These are phyloP conservation scores for Endomychus coccineus DNA, from an alignment of 2,888 invertebrate genomes.

Conservation along the genomic window DNA sequence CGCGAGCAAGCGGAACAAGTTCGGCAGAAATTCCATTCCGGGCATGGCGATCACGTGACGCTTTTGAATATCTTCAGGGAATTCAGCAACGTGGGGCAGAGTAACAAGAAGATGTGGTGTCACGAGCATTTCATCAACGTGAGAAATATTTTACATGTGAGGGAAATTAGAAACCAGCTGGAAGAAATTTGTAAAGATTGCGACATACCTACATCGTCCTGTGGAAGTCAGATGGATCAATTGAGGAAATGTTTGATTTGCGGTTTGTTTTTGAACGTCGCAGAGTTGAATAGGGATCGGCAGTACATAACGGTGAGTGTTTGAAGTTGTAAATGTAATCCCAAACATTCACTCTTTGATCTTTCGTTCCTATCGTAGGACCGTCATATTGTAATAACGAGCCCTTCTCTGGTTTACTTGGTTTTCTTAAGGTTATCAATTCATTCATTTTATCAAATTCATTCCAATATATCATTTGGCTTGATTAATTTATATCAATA, in stretches of 20 bases:
- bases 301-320: conserved; percentile 58
- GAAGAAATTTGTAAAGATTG: conserved; percentile 54
- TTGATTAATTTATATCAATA: no score
- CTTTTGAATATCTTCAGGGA: conserved; percentile 81
- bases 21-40: conserved; percentile 71
- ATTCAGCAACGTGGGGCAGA: conserved; percentile 57
- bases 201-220: conserved; percentile 56
- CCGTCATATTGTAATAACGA: no score
- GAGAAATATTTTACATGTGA: conserved; percentile 74
- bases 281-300: conserved; percentile 67
- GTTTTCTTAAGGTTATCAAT: no score
- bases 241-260: conserved; percentile 71
- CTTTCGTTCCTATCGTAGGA: no score
- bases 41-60: conserved; percentile 88
- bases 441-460: no score
- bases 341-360: no score
- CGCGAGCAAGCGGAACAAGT: conserved; percentile 68
- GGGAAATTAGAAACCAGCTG: conserved; percentile 74
- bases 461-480: no score
- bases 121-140: conserved; percentile 80
- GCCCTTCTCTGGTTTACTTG: no score
- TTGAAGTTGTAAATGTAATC: no score
- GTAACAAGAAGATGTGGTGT: conserved; percentile 75
- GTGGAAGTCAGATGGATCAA: conserved; percentile 56
- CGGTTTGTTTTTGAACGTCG: conserved; percentile 81